Evolutionary conservation across 2,888 invertebrate genomes (phyloP).

Genomic region (Acleris sparsana): DNA sequence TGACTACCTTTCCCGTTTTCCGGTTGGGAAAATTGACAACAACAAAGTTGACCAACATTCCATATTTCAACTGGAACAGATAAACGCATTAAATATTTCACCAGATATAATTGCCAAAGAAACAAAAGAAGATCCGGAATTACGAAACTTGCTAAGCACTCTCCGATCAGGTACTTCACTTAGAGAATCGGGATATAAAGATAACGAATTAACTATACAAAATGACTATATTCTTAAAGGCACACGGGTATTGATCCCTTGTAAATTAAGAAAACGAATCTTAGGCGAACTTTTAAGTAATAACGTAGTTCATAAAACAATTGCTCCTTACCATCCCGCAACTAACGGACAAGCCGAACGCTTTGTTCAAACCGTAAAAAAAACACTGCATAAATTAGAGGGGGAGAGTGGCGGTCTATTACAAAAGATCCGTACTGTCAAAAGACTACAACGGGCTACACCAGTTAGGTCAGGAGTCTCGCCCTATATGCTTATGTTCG

Average conservation of each 20-base stretch:
- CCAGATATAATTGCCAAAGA: constrained; percentile 15
- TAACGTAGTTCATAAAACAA: background rate
- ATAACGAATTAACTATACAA: constrained; percentile 37
- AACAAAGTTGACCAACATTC: constrained; percentile 18
- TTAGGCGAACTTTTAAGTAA: constrained; percentile 17
- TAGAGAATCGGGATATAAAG: constrained; percentile 12
- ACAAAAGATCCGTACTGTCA: background rate
- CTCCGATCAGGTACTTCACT: background rate
- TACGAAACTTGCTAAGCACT: constrained; percentile 4
- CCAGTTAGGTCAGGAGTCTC: too few relatives aligned
- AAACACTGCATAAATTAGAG: background rate
- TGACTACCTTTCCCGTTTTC: constrained; percentile 34
- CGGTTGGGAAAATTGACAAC: background rate
- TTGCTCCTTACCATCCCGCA: background rate
- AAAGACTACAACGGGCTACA: background rate
- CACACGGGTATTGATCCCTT: constrained; percentile 20
- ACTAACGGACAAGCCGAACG: too few relatives aligned
- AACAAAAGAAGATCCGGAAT: constrained; percentile 33
- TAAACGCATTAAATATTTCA: constrained; percentile 13
- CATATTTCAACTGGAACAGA: constrained; percentile 38
- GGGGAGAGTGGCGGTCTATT: background rate
- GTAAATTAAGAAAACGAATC: background rate
- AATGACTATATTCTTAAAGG: constrained; percentile 38
- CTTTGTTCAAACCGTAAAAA: background rate
- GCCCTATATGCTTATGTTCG: too few relatives aligned